Evolutionary conservation across 2,888 invertebrate species (phyloP).

Genomic region (Octodonta nipae): DNA sequence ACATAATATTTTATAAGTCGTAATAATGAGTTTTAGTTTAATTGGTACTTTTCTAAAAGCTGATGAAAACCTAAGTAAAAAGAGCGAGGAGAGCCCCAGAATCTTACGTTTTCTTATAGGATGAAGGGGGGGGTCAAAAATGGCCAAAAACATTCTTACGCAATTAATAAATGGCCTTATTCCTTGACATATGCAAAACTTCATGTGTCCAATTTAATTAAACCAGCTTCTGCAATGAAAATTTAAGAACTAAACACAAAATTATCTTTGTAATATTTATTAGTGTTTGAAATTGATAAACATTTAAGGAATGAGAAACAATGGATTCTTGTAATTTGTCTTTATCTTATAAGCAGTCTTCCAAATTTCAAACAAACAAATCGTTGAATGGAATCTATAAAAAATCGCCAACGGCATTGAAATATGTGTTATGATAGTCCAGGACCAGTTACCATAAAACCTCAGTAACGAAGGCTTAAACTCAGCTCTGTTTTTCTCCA

Average conservation of each 20-base stretch:
- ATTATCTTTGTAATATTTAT: no score
- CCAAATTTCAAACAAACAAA: constrained; percentile 93
- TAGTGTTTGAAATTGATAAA: no score
- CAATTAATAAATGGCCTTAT: no score
- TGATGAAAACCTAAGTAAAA: no score
- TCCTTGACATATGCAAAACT: neutral
- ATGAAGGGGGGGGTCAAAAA: no score
- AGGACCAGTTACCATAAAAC: constrained; percentile 87
- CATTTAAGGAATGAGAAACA: neutral
- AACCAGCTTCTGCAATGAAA: neutral
- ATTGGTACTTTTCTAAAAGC: no score
- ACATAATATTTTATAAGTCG: no score
- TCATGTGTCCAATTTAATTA: neutral
- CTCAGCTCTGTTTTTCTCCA: constrained; percentile 81
- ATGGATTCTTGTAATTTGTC: constrained; percentile 36
- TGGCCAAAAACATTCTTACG: no score
- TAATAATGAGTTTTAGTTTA: no score
- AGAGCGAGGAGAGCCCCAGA: no score
- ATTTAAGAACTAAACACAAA: no score
- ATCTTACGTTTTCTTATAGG: no score
- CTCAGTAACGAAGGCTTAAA: constrained; percentile 83
- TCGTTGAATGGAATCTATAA: constrained; percentile 88
- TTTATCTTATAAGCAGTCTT: constrained; percentile 88
- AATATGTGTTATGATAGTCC: constrained; percentile 90
- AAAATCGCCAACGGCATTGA: constrained; percentile 88